Base-by-base conservation (phyloP, 1,140 invertebrate genomes). In the Drosophila santomea region DNA sequence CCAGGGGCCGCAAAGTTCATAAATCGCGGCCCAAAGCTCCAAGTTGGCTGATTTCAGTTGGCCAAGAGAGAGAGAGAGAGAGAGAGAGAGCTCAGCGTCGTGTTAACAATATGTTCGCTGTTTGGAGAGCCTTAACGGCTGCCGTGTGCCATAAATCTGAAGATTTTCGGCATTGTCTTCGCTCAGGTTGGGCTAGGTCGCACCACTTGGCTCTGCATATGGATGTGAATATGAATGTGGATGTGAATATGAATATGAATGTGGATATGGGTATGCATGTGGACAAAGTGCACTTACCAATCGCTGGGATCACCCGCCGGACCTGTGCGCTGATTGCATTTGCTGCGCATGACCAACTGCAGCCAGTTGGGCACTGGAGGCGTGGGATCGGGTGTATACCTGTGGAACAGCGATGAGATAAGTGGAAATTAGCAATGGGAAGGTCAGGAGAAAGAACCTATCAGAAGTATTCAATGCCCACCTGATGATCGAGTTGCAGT, bases 281-380 rank as follows among this genome's bases (percentile, higher is more conserved):
- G 60, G 55, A 64, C 12, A 60, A 52, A 73, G 59, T 51, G 61
- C 61, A 79, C 83, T 88, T 66, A 88, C 83, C 83, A 83, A 74
- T 88, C 83, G 50, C 77, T 80, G 44, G 20, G 11, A 51, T 85
- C 82, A 35, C 57, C 36, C 7, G 45, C 20, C 28, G 78, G 69
- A 15, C 61, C 51, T 14, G 69, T 8, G 5, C 82, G 75, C 41
- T 82, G 74, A 80, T 80, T 92, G 66, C 89, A 86, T 81, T 92
- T 92, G 62, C 88, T 92, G 47, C 85, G 89, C 88, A 92, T 91
- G 11, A 93, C 91, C 72, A 92, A 72, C 56, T 93, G 92, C 74
- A 93, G 62, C 92, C 92, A 93, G 60, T 92, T 92, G 50, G 91
- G 92, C 17, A 91, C 74, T 11, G 81, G 72, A n/a, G 91, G 73